Conservation (phyloP, 2,888 invertebrate species). For the Clepsis dumicolana region DNA sequence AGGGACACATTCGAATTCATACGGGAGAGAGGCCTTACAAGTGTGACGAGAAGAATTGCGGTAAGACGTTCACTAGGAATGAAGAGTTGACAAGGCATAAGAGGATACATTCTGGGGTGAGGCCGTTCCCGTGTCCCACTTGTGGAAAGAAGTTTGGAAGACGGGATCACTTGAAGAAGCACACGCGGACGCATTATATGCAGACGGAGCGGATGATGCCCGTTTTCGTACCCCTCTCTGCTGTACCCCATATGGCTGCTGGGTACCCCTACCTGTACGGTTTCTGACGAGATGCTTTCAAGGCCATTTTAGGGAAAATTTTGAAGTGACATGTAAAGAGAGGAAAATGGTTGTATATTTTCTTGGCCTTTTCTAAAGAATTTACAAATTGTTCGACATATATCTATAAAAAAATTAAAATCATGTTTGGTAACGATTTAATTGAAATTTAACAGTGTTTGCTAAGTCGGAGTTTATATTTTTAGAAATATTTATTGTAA, state of each 20-base stretch:
- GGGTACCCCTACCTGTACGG: conserved; percentile 85
- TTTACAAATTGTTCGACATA: too few relatives aligned
- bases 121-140: conserved; percentile 94
- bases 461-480: conserved; percentile 26
- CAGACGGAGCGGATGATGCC: conserved; percentile 88
- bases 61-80: conserved; percentile 96
- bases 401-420: too few relatives aligned
- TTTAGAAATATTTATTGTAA: conserved; percentile 38
- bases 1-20: conserved; percentile 96
- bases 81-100: conserved; percentile 97
- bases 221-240: conserved; percentile 87
- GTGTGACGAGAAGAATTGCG: conserved; percentile 94
- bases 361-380: too few relatives aligned
- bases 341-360: not conserved
- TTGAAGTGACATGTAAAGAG: not conserved
- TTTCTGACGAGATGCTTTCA: conserved; percentile 66
- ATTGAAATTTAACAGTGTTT: not conserved
- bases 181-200: conserved; percentile 93
- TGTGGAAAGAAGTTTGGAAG: conserved; percentile 98
- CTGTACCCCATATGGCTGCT: conserved; percentile 68
- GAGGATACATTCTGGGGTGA: conserved; percentile 94
- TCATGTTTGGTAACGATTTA: not conserved
- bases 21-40: conserved; percentile 96
- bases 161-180: conserved; percentile 97
- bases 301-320: not conserved